Evolutionary conservation across 2,113 vertebrate species (phyloP), one percentile per base, ranked within the genome.

Genomic region (Callopanchax toddi): DNA sequence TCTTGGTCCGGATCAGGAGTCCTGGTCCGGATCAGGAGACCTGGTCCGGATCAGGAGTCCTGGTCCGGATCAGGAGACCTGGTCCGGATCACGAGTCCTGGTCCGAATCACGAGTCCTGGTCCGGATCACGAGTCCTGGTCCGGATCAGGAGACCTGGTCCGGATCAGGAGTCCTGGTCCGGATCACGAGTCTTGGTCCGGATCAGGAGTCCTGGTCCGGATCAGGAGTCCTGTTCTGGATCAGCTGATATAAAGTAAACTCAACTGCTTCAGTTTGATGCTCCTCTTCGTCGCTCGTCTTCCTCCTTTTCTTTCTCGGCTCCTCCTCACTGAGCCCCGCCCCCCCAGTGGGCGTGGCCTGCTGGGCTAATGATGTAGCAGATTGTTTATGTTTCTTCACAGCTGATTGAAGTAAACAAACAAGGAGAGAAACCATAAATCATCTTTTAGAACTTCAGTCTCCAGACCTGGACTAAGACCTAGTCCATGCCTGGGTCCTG

Each of bases 231-330:
- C n/a, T n/a, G n/a, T n/a, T n/a, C n/a, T n/a, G n/a, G n/a, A n/a
- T n/a, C 29, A 32, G 29, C 29, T 32, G 4, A 5, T 32, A 18
- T 18, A 16, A 56, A 18, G 9, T 23, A 1, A 5, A 67, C 81
- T 78, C 53, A 81, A 71, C 76, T 60, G 65, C 56, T 81, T 60
- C 32, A 3, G 65, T n/a, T 20, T 17, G 21, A 25, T 48, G 2
- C 6, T 32, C 26, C 11, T 77, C 71, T 32, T 83, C 79, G 3
- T 77, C 51, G 2, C 60, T 75, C 12, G 37, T 66, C 51, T 69
- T 75, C 44, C 63, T 86, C 36, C 51, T 91, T 40, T 18, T 79
- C 57, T 86, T 88, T 72, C 74, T 82, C 2, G 60, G 78, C 52
- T 40, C 37, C 54, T 80, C 57, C 45, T 76, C 71, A 3, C 56